These are phyloP conservation scores for Hephaestus fuliginosus DNA, from an alignment of 2,797 vertebrate genomes.

Conservation along the genomic window DNA sequence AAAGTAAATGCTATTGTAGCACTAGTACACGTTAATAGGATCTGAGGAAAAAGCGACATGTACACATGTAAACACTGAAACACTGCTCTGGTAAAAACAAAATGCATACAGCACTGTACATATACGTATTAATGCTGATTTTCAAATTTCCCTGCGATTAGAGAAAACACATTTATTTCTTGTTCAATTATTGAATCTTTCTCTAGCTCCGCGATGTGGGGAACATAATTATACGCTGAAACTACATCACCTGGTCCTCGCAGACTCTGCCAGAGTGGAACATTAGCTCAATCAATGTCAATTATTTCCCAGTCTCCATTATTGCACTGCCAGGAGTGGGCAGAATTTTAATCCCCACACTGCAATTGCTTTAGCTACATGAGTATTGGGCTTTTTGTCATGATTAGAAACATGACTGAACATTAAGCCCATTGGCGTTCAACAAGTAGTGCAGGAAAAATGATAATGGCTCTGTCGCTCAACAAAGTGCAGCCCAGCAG, in stretches of 20 bases:
- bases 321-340: conserved; percentile 78
- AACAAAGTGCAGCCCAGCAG: conserved; percentile 44
- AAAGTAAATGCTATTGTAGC: conserved; percentile 8
- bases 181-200: conserved; percentile 81
- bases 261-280: conserved; percentile 75
- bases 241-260: conserved; percentile 74
- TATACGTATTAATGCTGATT: conserved; percentile 45
- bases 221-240: conserved; percentile 77
- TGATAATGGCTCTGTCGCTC: conserved; percentile 59
- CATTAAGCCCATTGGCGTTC: conserved; percentile 71
- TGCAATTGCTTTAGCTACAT: conserved; percentile 72
- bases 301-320: conserved; percentile 84
- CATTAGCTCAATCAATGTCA: conserved; percentile 87
- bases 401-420: conserved; percentile 79
- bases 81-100: conserved; percentile 1
- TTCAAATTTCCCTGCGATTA: conserved; percentile 73
- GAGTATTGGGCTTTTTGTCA: conserved; percentile 73
- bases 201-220: conserved; percentile 55
- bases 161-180: conserved; percentile 76
- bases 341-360: conserved; percentile 79
- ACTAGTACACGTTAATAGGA: conserved; percentile 14
- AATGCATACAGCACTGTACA: conserved; percentile 27
- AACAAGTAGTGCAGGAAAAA: conserved; percentile 71
- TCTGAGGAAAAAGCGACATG: conserved; percentile 29
- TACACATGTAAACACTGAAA: conserved; percentile 47